Evolutionary conservation across 92 coral and sea anemone genomes (phyloP).

Genomic region (Umimayanthus kanabou): DNA sequence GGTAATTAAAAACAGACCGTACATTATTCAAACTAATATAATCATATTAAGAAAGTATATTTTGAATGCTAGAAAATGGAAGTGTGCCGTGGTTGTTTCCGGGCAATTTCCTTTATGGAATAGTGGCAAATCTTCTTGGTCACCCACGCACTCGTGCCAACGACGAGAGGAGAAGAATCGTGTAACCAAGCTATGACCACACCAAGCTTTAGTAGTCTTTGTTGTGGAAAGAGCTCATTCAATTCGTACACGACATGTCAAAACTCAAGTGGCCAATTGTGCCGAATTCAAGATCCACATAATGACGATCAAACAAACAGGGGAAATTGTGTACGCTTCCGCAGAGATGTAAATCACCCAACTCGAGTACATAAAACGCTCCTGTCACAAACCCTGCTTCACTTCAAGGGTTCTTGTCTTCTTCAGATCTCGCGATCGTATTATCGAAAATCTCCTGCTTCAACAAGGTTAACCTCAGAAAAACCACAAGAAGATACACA

Average conservation of each 20-base stretch:
- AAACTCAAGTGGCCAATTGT: conserved; percentile 48
- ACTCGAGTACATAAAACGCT: conserved; percentile 38
- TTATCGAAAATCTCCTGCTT: background rate
- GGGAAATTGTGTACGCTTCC: conserved; percentile 39
- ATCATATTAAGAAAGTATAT: conserved; percentile 46
- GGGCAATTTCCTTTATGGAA: conserved; percentile 44
- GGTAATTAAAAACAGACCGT: conserved; percentile 39
- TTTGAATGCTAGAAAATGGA: conserved; percentile 41
- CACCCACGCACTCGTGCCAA: conserved; percentile 35
- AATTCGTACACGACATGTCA: conserved; percentile 22
- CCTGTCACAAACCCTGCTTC: background rate
- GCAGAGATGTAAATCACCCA: conserved; percentile 31
- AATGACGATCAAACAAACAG: conserved; percentile 45
- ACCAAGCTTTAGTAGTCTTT: conserved; percentile 6
- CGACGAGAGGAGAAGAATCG: background rate
- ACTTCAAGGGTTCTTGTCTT: background rate
- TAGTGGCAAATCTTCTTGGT: conserved; percentile 18
- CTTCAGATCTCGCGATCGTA: background rate
- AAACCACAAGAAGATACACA: background rate
- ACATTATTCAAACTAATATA: conserved; percentile 28
- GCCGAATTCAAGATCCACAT: conserved; percentile 38
- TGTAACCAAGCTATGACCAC: conserved; percentile 1
- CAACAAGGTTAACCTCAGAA: background rate
- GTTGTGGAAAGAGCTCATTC: conserved; percentile 24
- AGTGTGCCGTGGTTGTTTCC: conserved; percentile 33